Percentiles rank a stretch among this genome's conserved stretches.
These are phyloP conservation scores for Drosophila repletoides DNA, from an alignment of 1,140 invertebrate genomes.

Conservation along the genomic window DNA sequence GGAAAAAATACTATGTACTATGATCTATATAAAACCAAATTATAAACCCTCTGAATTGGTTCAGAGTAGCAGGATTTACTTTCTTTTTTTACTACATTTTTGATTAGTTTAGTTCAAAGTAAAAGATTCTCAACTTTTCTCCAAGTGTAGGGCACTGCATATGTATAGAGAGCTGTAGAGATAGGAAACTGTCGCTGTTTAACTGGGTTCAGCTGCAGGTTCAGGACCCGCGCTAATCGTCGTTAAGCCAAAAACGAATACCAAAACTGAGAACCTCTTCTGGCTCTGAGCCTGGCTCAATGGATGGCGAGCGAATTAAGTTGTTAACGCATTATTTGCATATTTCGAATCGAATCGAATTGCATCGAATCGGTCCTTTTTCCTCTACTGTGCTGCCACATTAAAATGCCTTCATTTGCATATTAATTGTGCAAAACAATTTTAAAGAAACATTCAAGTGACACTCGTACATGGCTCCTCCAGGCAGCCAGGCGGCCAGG, in stretches of 20 bases:
- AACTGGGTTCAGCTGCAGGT: constrained; percentile 34
- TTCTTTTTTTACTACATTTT: no score
- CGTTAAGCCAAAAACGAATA: constrained; percentile 7
- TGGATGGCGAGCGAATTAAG: constrained; percentile 65
- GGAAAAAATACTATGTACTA: no score
- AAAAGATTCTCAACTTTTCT: no score
- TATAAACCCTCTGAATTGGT: no score
- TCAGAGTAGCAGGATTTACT: no score
- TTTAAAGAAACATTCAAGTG: constrained; percentile 49
- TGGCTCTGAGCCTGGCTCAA: not conserved
- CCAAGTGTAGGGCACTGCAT: no score
- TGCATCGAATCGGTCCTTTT: constrained; percentile 45
- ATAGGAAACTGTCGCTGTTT: constrained; percentile 12
- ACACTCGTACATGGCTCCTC: constrained; percentile 47
- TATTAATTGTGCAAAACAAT: constrained; percentile 80
- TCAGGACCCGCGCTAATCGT: constrained; percentile 75
- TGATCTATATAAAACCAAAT: no score
- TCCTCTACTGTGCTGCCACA: constrained; percentile 39
- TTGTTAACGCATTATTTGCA: constrained; percentile 82
- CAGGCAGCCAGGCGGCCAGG: not conserved
- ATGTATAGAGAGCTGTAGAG: not conserved
- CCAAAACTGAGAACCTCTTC: not conserved
- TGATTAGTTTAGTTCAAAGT: no score
- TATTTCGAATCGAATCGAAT: constrained; percentile 72
- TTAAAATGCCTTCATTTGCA: constrained; percentile 77